These are phyloP conservation scores for Melipona beecheii DNA, from an alignment of 2,888 invertebrate species.

Conservation along the genomic window DNA sequence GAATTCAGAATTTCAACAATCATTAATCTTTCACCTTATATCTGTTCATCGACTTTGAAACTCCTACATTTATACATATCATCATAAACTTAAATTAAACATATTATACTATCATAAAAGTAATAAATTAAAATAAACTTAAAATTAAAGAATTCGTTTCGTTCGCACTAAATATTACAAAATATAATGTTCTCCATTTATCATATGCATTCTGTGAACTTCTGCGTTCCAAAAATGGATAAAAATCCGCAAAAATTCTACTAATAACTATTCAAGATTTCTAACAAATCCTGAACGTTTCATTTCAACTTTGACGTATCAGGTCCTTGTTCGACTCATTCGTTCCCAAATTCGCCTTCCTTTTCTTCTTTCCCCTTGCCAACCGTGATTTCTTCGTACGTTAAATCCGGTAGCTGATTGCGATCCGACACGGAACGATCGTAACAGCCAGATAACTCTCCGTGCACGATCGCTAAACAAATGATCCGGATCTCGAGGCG, in stretches of 20 bases:
- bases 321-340: background rate
- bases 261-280: background rate
- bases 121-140: too few relatives aligned
- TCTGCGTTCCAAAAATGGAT: too few relatives aligned
- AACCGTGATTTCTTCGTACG: conserved; percentile 66
- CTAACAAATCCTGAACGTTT: background rate
- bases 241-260: too few relatives aligned
- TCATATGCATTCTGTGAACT: too few relatives aligned
- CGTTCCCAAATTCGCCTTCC: conserved; percentile 16
- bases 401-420: conserved; percentile 80
- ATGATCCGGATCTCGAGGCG: conserved; percentile 72
- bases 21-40: background rate
- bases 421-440: conserved; percentile 79
- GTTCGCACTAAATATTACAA: too few relatives aligned
- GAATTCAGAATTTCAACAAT: background rate
- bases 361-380: conserved; percentile 9
- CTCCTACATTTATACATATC: too few relatives aligned
- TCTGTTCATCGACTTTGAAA: background rate
- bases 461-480: conserved; percentile 77
- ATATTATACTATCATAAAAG: too few relatives aligned
- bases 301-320: background rate
- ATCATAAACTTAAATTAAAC: too few relatives aligned
- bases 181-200: too few relatives aligned
- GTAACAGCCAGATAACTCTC: conserved; percentile 76
- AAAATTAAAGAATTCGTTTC: too few relatives aligned